Percentiles rank a stretch among this genome's conserved stretches.
Evolutionary conservation across 2,888 invertebrate species (phyloP).

Genomic region (Chironomus tentans): DNA sequence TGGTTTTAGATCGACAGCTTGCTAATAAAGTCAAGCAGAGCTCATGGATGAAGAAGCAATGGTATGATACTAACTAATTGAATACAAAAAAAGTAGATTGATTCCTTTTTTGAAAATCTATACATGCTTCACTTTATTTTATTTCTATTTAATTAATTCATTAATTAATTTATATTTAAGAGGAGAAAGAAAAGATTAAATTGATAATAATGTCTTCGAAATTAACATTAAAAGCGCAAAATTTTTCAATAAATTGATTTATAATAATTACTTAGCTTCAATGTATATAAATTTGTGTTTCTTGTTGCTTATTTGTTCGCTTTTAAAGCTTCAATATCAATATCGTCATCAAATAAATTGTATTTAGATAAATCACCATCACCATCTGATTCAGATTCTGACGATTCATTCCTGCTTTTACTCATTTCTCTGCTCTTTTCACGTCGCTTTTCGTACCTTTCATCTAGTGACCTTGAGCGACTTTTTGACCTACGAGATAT

Average conservation of each 20-base stretch:
- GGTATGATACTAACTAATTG: constrained; percentile 21
- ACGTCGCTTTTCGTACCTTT: background rate
- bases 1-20: constrained; percentile 7
- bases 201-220: no score
- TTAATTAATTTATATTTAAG: no score
- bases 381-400: background rate
- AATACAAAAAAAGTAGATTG: background rate
- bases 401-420: background rate
- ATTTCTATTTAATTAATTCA: no score
- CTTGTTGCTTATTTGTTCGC: background rate
- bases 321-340: constrained; percentile 14
- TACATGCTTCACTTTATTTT: no score
- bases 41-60: constrained; percentile 22
- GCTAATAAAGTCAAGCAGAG: background rate
- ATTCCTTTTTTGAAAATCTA: no score
- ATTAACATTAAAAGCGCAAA: background rate
- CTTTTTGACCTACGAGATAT: background rate
- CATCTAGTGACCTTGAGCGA: background rate
- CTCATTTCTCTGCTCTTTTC: background rate
- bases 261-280: background rate
- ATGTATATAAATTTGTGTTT: background rate
- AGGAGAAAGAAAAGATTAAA: no score
- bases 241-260: background rate
- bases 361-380: constrained; percentile 21
- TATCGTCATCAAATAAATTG: constrained; percentile 20